These are phyloP conservation scores for Xenotilapia caudafasciata DNA, from an alignment of 2,113 vertebrate genomes.

Conservation along the genomic window DNA sequence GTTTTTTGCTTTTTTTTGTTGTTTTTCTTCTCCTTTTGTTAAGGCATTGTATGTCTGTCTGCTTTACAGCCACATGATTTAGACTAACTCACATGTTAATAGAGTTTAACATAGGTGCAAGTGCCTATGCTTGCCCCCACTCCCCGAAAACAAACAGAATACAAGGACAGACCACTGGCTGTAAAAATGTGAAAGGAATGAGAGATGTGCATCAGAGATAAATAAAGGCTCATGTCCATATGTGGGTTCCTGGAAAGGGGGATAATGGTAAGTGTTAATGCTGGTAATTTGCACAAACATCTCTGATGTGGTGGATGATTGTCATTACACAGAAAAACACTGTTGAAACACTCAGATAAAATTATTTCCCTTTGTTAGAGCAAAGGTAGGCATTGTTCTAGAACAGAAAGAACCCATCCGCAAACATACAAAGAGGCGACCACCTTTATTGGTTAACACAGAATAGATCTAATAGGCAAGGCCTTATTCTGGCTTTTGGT, in stretches of 20 bases:
- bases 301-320: neutral
- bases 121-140: neutral
- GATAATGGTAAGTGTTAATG: neutral
- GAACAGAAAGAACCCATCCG: neutral
- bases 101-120: neutral
- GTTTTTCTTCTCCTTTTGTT: neutral
- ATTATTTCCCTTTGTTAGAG: neutral
- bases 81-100: neutral
- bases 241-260: neutral
- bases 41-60: neutral
- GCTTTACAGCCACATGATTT: neutral
- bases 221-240: neutral
- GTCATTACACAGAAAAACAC: accelerated
- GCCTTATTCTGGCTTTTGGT: neutral
- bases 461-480: accelerated
- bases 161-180: neutral
- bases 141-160: neutral
- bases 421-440: neutral
- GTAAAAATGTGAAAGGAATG: neutral
- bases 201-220: neutral
- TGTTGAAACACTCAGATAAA: neutral
- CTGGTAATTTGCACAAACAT: neutral
- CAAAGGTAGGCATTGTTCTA: neutral
- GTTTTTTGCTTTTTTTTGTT: neutral
- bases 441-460: neutral